Percentiles rank a stretch among this genome's conserved stretches.
phyloP scores from a whole-genome alignment of 2,797 vertebrate species.

The Micrastur ruficollis region DNA sequence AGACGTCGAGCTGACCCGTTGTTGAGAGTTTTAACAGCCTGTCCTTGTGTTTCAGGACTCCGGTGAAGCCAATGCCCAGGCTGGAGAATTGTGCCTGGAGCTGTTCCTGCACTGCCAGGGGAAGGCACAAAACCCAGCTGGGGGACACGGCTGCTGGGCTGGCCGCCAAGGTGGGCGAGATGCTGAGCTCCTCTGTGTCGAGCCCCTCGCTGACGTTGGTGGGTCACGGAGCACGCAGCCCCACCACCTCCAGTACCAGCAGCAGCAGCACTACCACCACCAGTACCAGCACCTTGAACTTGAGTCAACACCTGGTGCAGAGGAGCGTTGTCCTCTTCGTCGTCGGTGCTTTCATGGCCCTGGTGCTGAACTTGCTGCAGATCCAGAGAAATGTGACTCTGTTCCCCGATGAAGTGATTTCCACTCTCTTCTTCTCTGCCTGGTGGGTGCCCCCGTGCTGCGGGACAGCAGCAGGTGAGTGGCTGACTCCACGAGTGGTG shows the following conservation, averaged over 20 bases:
- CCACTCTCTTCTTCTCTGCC: constrained; percentile 91
- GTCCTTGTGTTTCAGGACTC: background rate
- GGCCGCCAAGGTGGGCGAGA: constrained; percentile 80
- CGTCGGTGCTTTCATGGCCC: constrained; percentile 89
- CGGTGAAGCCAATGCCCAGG: constrained; percentile 80
- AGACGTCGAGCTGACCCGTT: background rate
- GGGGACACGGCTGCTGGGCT: constrained; percentile 35
- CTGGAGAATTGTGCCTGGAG: constrained; percentile 88
- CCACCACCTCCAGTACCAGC: background rate
- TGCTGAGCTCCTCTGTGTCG: constrained; percentile 58
- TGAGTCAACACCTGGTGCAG: constrained; percentile 85
- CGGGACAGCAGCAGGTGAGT: constrained; percentile 95
- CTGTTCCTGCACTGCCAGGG: constrained; percentile 76
- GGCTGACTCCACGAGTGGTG: background rate
- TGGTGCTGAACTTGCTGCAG: constrained; percentile 97
- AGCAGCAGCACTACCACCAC: background rate
- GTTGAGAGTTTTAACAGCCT: background rate
- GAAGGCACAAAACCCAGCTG: constrained; percentile 20
- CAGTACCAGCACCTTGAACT: constrained; percentile 52
- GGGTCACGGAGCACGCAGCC: background rate
- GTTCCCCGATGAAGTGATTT: constrained; percentile 93
- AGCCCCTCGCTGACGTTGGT: background rate
- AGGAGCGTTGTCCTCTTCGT: constrained; percentile 91
- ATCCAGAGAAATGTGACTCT: constrained; percentile 91
- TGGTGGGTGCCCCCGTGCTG: constrained; percentile 99